Percentiles rank a stretch among this genome's conserved stretches.
These are phyloP conservation scores for Calephelis virginiensis DNA, from an alignment of 1,140 invertebrate genomes.

Conservation along the genomic window DNA sequence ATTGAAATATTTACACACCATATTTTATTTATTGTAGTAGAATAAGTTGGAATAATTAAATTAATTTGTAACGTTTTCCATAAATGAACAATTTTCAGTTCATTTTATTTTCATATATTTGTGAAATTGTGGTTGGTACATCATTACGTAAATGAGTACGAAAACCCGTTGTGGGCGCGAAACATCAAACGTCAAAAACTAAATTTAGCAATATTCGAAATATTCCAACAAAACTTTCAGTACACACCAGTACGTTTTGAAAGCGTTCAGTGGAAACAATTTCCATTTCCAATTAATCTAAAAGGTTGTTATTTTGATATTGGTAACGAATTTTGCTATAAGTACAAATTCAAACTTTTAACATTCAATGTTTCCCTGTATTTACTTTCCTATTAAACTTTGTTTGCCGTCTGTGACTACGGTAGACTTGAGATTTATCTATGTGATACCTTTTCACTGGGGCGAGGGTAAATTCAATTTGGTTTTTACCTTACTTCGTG, in stretches of 20 bases:
- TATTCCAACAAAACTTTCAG: conserved; percentile 3
- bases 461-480: conserved; percentile 69
- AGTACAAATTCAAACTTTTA: conserved; percentile 41
- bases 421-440: conserved; percentile 66
- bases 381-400: conserved; percentile 75
- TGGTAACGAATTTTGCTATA: conserved; percentile 1
- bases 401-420: conserved; percentile 45
- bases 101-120: no score
- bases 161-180: neutral
- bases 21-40: no score
- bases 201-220: neutral
- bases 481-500: conserved; percentile 54
- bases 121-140: no score
- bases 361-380: conserved; percentile 61
- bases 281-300: conserved; percentile 15
- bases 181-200: conserved; percentile 13
- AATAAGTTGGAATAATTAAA: no score
- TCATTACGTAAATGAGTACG: no score
- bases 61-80: no score
- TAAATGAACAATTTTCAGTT: no score
- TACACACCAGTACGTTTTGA: neutral
- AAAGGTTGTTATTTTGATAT: conserved; percentile 20
- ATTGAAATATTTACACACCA: no score
- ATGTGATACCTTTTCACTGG: conserved; percentile 66
- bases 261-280: conserved; percentile 2